phyloP scores from a whole-genome alignment of 2,888 invertebrate species.

The Metalampra italica region DNA sequence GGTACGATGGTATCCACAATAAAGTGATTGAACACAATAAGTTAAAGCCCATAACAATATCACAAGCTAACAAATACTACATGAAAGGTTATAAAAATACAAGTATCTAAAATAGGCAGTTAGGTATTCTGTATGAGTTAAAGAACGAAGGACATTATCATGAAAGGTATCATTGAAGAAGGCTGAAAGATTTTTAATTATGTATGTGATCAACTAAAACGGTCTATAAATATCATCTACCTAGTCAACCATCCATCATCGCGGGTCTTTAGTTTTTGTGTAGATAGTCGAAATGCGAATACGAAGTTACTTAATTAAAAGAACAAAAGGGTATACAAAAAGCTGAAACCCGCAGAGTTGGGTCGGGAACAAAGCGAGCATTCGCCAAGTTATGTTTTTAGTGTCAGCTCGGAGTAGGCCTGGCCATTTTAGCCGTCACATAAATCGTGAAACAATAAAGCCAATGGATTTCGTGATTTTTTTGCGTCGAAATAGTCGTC shows the following conservation, averaged over 20 bases:
- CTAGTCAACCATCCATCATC: constrained; percentile 51
- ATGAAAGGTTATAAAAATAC: no score
- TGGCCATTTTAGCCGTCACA: constrained; percentile 63
- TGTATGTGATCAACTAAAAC: neutral
- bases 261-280: constrained; percentile 38
- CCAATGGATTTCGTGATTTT: constrained; percentile 44
- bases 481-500: constrained; percentile 35
- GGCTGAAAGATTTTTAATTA: neutral
- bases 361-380: constrained; percentile 56
- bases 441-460: constrained; percentile 72
- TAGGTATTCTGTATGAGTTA: no score
- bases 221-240: constrained; percentile 25
- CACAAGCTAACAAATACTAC: no score
- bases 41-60: no score
- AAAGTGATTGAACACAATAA: no score
- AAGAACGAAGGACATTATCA: no score
- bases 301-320: constrained; percentile 64
- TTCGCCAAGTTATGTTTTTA: constrained; percentile 59
- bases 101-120: no score
- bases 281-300: constrained; percentile 46
- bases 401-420: constrained; percentile 47
- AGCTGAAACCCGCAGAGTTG: constrained; percentile 52
- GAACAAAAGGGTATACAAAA: constrained; percentile 65
- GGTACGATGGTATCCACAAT: no score
- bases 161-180: no score